Conservation (phyloP, 2,113 vertebrate species). For the Nicator chloris region DNA sequence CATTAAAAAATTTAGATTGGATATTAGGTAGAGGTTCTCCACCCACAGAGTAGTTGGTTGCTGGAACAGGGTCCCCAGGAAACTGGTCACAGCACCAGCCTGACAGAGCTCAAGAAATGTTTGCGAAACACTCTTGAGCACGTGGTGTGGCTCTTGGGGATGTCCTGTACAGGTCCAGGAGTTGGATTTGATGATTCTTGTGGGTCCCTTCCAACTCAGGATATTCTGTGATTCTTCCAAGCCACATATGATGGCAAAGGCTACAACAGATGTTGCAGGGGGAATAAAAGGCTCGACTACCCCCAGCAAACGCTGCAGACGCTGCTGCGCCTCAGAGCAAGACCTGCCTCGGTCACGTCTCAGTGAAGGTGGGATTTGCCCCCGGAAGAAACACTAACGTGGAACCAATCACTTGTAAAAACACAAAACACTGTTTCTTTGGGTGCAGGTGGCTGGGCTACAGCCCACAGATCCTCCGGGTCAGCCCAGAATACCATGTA, state of each 20-base stretch:
- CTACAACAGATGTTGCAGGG: fast-evolving
- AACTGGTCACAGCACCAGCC: not conserved
- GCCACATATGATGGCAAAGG: not conserved
- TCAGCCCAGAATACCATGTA: not conserved
- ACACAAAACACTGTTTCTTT: not conserved
- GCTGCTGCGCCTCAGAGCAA: not conserved
- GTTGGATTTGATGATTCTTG: not conserved
- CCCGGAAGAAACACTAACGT: not conserved
- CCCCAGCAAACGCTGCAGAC: not conserved
- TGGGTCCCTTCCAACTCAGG: not conserved
- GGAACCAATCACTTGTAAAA: not conserved
- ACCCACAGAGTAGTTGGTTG: not conserved
- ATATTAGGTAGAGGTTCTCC: not conserved
- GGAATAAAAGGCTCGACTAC: not conserved
- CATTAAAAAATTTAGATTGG: not conserved
- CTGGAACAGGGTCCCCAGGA: too few relatives aligned
- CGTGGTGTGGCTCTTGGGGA: fast-evolving
- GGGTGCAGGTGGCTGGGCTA: not conserved
- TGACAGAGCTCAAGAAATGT: not conserved
- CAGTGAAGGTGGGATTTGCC: not conserved
- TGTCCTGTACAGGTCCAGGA: not conserved
- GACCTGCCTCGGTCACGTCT: not conserved
- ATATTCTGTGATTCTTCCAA: not conserved
- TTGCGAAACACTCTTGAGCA: fast-evolving
- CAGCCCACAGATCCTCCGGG: not conserved